phyloP scores from a whole-genome alignment of 2,113 vertebrate genomes.

The Cisticola juncidis region DNA sequence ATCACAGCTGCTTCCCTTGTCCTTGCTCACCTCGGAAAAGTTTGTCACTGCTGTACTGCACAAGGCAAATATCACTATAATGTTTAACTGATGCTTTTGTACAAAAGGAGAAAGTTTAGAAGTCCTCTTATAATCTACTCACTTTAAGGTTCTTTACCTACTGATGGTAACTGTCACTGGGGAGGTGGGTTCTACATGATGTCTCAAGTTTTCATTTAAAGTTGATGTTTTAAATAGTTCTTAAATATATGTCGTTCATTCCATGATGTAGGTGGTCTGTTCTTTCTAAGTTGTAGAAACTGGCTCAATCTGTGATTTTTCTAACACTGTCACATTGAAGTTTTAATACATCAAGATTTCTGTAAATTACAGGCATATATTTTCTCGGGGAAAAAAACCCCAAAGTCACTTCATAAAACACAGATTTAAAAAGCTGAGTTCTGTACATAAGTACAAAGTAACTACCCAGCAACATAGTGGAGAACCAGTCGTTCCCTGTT shows the following conservation, averaged over 20 bases:
- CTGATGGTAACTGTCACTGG: background rate
- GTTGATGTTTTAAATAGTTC: background rate
- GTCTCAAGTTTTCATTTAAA: background rate
- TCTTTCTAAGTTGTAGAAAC: background rate
- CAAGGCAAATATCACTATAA: background rate
- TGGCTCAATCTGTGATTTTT: background rate
- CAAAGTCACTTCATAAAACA: background rate
- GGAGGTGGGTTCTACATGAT: background rate
- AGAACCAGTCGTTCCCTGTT: background rate
- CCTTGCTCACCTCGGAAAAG: background rate
- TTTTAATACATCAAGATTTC: background rate
- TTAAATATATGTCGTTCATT: background rate
- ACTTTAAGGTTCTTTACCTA: background rate
- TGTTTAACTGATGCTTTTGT: background rate
- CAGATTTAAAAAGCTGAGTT: background rate
- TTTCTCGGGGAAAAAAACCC: background rate
- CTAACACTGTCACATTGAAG: background rate
- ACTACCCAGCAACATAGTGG: background rate
- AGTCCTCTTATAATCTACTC: background rate
- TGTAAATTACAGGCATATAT: background rate
- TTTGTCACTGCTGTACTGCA: background rate
- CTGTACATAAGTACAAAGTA: background rate
- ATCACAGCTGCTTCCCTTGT: background rate
- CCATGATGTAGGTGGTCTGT: background rate
- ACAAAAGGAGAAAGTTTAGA: background rate